Base-by-base conservation (phyloP, 2,888 invertebrate species). In the Parnassius apollo region DNA sequence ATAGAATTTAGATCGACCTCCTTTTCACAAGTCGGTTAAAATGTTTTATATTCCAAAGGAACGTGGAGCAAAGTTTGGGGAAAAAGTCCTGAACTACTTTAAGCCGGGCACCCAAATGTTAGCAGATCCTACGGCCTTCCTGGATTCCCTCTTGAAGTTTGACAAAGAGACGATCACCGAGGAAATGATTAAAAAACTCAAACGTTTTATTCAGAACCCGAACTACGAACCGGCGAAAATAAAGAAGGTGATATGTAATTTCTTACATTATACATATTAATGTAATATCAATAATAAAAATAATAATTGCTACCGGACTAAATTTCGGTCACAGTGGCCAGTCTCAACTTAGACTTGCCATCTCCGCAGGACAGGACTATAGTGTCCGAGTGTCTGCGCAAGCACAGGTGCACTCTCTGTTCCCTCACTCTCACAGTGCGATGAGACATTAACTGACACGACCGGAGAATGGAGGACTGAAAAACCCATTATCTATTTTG, bases 41-140 rank as follows among this genome's bases (percentile, higher is more conserved):
- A 35, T 0, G 4, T 4, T 35, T 35, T 35, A 13, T 44, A 7
- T 48, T 3, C 22, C 45, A 2, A 48, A 94, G 94, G 88, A 89
- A 80, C 93, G 94, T 0, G 94, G 94, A 3, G 90, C 93, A 3
- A 92, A 87, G 68, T 94, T 94, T 0, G 97, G 97, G 0, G 96
- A 97, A 82, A 96, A 97, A 91, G 83, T 97, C 0, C 93, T 96
- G 59, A 98, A 98, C 83, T 98, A 95, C 80, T 98, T 98, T 98
- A 96, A 95, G 54, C 96, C 98, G 0, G 97, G 97, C 2, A 95
- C 96, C 52, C 93, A 93, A 65, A 93, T 97, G 89, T 89, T 98
- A 42, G 92, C 96, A 0, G 98, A 98, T 78, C 95, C 98, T 66
- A 94, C 94, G 0, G 94, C 94, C 60, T 98, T 99, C 81, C 89